Evolutionary conservation across 2,113 vertebrate genomes (phyloP).

Genomic region (Brienomyrus brachyistius): DNA sequence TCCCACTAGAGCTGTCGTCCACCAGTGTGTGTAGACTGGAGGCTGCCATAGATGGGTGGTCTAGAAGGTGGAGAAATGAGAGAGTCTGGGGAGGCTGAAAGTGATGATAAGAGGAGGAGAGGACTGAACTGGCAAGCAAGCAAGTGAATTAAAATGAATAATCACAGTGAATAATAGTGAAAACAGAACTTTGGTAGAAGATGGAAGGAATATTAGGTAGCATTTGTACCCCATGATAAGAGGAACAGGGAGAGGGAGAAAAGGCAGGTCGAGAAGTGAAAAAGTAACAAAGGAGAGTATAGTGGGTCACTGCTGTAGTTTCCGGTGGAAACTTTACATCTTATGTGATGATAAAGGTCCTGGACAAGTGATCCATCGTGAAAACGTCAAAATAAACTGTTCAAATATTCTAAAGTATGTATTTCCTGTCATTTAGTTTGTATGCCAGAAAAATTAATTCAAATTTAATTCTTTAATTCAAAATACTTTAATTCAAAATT

Average conservation of each 20-base stretch:
- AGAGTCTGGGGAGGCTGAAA: no score
- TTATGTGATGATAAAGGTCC: not conserved
- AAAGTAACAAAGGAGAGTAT: not conserved
- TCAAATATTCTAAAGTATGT: not conserved
- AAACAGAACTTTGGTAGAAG: not conserved
- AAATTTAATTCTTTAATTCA: no score
- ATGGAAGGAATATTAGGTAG: not conserved
- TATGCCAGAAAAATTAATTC: not conserved
- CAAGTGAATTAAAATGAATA: no score
- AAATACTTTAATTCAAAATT: not conserved
- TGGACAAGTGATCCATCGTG: not conserved
- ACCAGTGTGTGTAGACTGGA: no score
- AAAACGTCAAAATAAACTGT: not conserved
- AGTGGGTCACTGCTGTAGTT: not conserved
- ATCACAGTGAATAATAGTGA: no score
- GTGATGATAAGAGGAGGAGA: no score
- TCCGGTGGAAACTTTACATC: not conserved
- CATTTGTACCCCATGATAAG: not conserved
- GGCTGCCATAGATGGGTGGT: no score
- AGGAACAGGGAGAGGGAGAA: not conserved
- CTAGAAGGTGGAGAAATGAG: no score
- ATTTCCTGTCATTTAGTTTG: not conserved
- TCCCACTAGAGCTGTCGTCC: no score
- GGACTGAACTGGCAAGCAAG: no score
- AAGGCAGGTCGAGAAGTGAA: not conserved